phyloP scores from a whole-genome alignment of 2,888 invertebrate species.

The Drosophila leonis region DNA sequence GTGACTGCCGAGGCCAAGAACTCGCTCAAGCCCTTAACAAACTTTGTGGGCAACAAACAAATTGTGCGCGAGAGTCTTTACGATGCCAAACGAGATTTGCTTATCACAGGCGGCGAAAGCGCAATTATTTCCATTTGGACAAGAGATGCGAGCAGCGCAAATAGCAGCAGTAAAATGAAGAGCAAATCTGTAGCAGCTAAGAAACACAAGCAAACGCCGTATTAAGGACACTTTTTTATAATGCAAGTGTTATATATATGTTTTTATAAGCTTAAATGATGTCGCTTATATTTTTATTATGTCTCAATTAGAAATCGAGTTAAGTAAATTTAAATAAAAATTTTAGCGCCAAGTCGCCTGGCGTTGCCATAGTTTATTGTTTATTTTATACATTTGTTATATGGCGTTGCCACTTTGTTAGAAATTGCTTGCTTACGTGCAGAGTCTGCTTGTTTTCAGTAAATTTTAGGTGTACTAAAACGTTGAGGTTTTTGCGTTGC shows the following conservation, averaged over 20 bases:
- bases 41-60: slow-evolving; percentile 89
- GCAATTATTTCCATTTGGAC: slow-evolving; percentile 90
- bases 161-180: slow-evolving; percentile 51
- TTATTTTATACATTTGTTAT: accelerated
- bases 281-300: not conserved
- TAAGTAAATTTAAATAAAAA: not conserved
- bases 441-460: slow-evolving; percentile 15
- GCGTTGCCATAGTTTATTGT: not conserved
- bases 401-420: slow-evolving; percentile 25
- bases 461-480: slow-evolving; percentile 38
- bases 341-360: not conserved
- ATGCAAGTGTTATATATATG: not conserved
- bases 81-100: slow-evolving; percentile 87
- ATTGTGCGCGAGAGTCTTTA: slow-evolving; percentile 90
- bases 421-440: slow-evolving; percentile 12
- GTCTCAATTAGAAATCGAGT: not conserved
- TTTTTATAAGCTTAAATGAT: not conserved
- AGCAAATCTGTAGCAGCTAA: slow-evolving; percentile 53
- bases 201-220: slow-evolving; percentile 63
- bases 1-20: slow-evolving; percentile 86
- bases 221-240: slow-evolving; percentile 42
- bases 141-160: slow-evolving; percentile 39
- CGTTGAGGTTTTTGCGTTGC: slow-evolving; percentile 14
- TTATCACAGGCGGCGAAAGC: slow-evolving; percentile 91
- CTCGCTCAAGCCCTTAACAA: slow-evolving; percentile 86